A percentile compares a stretch with the other conserved stretches of the same genome.
phyloP scores from a whole-genome alignment of 2,797 vertebrate species.

The Aotus griseimembra region DNA sequence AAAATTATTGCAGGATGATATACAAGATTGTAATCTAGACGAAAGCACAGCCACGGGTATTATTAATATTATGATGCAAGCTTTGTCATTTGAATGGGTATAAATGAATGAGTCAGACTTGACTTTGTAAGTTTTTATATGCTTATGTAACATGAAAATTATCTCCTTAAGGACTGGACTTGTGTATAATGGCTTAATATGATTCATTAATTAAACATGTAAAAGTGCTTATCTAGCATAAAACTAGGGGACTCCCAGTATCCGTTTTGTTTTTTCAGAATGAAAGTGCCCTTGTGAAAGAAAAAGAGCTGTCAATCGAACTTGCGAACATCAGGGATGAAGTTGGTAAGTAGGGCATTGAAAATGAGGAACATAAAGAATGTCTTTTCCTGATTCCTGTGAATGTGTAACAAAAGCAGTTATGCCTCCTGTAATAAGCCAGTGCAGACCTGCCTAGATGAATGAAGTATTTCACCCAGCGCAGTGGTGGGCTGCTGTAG shows the following conservation, averaged over 20 bases:
- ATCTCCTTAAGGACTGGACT: neutral
- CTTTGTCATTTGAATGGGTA: slow-evolving; percentile 30
- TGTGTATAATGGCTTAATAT: slow-evolving; percentile 67
- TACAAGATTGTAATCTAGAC: neutral
- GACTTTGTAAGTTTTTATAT: slow-evolving; percentile 23
- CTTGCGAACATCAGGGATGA: slow-evolving; percentile 97
- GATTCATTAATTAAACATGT: slow-evolving; percentile 76
- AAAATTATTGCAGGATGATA: neutral
- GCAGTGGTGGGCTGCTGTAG: neutral
- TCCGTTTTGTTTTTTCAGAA: slow-evolving; percentile 88
- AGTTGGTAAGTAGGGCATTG: slow-evolving; percentile 93
- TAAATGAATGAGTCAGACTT: slow-evolving; percentile 34
- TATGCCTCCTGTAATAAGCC: neutral
- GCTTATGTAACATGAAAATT: slow-evolving; percentile 37
- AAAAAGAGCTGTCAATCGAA: slow-evolving; percentile 93
- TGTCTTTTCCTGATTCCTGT: slow-evolving; percentile 57
- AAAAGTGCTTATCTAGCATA: slow-evolving; percentile 72
- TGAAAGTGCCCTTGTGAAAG: slow-evolving; percentile 93
- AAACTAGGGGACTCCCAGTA: slow-evolving; percentile 70
- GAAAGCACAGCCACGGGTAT: neutral
- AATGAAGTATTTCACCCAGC: slow-evolving; percentile 1
- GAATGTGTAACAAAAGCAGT: slow-evolving; percentile 50
- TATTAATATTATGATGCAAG: neutral
- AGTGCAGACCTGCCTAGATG: neutral
- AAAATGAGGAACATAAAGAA: slow-evolving; percentile 49